Evolutionary conservation across 2,888 invertebrate genomes (phyloP), one percentile per base, ranked within the genome.

Genomic region (Merodon equestris): DNA sequence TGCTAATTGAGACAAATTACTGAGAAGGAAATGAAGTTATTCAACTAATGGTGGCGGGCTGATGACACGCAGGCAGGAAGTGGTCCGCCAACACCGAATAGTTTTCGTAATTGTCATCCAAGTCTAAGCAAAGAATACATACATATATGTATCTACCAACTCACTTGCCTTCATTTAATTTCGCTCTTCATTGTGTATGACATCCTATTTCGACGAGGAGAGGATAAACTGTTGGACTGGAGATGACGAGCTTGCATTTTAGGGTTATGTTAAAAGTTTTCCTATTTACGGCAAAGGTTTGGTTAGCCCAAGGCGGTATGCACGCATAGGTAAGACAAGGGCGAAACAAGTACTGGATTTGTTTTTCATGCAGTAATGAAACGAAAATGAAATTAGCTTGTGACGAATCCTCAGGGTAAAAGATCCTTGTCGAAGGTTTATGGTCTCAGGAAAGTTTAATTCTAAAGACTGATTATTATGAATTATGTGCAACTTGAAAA

Each of bases 1-100:
- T 79, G 79, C 79, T 79, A 79, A 79, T 79, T 79, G 74, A 79
- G 79, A 79, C 74, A 79, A 79, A 79, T 79, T 79, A 74, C 64
- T 57, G 60, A 56, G 79, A 58, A 70, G 64, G 74, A 79, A 79
- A 79, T 79, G 74, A 74, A 79, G 74, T 79, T 79, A 74, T 79
- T 79, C 74, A 74, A 70, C 79, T 79, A 79, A 79, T 74, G 79
- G 79, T 60, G 68, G 50, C 73, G 54, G 45, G 53, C 27, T 27
- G 27, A 27, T 27, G 27, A 27, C 27, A 27, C 27, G 27, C 53
- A 71, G 68, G 63, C 61, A 47, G 51, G 68, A 36, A 73, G 36
- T 40, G 79, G 54, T 79, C 58, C 63, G 74, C 68, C 58, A 51
- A 70, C 68, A 79, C 13, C 60, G 61, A 64, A 75, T 54, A 58